phyloP scores from a whole-genome alignment of 1,140 invertebrate genomes.

The Leptopilina clavipes region DNA sequence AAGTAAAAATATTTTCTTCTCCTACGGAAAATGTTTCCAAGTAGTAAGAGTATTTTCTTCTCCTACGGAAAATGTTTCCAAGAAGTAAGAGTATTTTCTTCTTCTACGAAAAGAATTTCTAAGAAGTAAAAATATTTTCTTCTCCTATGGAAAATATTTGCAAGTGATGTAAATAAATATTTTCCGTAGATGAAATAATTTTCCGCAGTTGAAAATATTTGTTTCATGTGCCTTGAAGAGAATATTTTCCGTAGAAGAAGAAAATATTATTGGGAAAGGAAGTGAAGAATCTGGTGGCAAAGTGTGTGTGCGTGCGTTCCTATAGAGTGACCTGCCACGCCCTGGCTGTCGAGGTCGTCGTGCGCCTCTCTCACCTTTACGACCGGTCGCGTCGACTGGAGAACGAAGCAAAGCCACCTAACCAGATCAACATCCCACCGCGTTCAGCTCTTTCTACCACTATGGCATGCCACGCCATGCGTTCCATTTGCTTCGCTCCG shows the following conservation, averaged over 20 bases:
- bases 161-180: no score
- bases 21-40: no score
- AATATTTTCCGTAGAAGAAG: not conserved
- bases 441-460: constrained; percentile 47
- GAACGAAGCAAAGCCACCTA: constrained; percentile 63
- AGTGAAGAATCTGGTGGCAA: constrained; percentile 11
- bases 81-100: no score
- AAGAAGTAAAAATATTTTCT: no score
- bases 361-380: constrained; percentile 61
- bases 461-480: constrained; percentile 49
- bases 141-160: no score
- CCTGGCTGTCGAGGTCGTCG: constrained; percentile 68
- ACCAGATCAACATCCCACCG: constrained; percentile 70
- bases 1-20: no score
- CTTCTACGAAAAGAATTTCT: no score
- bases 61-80: no score
- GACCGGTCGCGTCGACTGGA: constrained; percentile 60
- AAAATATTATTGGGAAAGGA: not conserved
- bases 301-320: constrained; percentile 58
- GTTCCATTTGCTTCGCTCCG: constrained; percentile 46
- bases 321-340: constrained; percentile 72
- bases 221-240: not conserved
- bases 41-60: no score
- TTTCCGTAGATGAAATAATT: no score
- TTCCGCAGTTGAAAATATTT: no score